These are phyloP conservation scores for Pachyramphus minor DNA, from an alignment of 2,113 vertebrate genomes.

Conservation along the genomic window DNA sequence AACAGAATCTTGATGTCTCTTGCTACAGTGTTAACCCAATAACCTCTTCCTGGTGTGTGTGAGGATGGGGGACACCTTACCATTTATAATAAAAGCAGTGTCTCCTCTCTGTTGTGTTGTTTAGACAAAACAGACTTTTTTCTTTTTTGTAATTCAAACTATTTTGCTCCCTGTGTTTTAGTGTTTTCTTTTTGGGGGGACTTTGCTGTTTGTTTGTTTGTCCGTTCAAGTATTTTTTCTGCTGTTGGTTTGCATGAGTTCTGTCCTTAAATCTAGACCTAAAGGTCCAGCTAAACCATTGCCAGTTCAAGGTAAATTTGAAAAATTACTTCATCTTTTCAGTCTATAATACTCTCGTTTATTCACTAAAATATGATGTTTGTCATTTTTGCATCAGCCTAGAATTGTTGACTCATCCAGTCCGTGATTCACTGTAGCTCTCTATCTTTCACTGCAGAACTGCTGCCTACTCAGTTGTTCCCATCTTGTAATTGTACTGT, in stretches of 20 bases:
- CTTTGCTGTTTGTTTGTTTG: neutral
- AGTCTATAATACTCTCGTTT: neutral
- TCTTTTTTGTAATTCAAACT: neutral
- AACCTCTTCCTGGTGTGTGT: neutral
- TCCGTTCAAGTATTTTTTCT: neutral
- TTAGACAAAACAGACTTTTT: neutral
- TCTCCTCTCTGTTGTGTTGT: neutral
- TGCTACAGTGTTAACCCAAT: neutral
- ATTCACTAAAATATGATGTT: neutral
- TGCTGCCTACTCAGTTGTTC: constrained; percentile 66
- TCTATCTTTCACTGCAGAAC: constrained; percentile 3
- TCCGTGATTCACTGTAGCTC: constrained; percentile 52
- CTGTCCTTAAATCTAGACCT: neutral
- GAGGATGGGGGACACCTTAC: neutral
- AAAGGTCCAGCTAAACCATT: neutral
- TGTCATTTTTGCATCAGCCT: constrained; percentile 27
- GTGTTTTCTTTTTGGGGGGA: neutral
- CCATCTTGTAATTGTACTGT: constrained; percentile 48
- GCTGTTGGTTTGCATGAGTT: neutral
- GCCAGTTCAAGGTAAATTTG: neutral
- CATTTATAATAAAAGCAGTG: neutral
- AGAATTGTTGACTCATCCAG: constrained; percentile 59
- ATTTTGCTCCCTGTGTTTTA: neutral
- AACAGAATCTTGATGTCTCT: neutral
- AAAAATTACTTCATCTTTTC: neutral